These are phyloP conservation scores for Cebidichthys violaceus DNA, from an alignment of 2,113 vertebrate species.

Conservation along the genomic window DNA sequence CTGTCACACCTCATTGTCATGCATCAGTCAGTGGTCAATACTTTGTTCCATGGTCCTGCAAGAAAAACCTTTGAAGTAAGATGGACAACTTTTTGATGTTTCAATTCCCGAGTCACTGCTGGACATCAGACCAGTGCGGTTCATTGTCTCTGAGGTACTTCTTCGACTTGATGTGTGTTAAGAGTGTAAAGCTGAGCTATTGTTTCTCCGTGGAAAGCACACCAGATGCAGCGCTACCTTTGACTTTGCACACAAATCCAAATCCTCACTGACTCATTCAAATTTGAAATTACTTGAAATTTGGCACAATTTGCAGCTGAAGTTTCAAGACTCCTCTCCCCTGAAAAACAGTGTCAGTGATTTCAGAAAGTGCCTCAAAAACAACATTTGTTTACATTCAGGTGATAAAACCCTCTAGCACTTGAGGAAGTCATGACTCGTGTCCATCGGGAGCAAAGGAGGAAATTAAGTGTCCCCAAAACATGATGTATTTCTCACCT, in stretches of 20 bases:
- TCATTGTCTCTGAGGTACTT: slow-evolving; percentile 16
- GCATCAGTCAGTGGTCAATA: slow-evolving; percentile 9
- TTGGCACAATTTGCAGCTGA: neutral
- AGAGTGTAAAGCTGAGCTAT: slow-evolving; percentile 1
- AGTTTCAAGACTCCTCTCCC: neutral
- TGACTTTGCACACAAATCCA: slow-evolving; percentile 32
- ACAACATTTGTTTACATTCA: neutral
- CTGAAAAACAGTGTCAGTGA: neutral
- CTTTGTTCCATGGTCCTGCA: neutral
- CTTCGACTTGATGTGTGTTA: neutral
- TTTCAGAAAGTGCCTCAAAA: neutral
- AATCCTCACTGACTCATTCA: slow-evolving; percentile 21
- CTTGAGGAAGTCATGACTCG: neutral
- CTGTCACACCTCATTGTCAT: slow-evolving; percentile 10
- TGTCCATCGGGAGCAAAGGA: neutral
- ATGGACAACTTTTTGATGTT: neutral
- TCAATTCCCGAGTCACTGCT: neutral
- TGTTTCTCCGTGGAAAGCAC: slow-evolving; percentile 8
- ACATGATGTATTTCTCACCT: neutral
- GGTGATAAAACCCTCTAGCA: neutral
- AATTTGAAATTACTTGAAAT: slow-evolving; percentile 19
- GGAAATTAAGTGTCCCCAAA: neutral
- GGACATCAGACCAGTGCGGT: neutral
- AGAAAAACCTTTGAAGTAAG: neutral
- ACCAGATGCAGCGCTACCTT: slow-evolving; percentile 42